phyloP scores from a whole-genome alignment of 2,888 invertebrate species.

The Latrodectus hesperus region DNA sequence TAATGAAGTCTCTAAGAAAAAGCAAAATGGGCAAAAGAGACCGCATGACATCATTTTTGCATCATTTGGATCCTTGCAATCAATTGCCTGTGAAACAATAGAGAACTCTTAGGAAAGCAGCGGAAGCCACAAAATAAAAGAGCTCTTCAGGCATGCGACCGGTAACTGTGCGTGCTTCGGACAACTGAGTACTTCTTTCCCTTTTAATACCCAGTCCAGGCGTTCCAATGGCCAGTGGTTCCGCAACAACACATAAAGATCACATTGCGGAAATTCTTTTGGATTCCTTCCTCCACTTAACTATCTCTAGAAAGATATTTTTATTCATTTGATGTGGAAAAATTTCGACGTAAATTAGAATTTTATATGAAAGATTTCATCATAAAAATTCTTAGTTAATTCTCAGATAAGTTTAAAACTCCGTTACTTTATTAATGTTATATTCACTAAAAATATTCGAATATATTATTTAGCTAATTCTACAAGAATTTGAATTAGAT shows the following conservation, averaged over 20 bases:
- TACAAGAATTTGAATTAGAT: no score
- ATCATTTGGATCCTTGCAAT: constrained; percentile 64
- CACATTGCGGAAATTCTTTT: constrained; percentile 61
- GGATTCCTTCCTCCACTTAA: constrained; percentile 61
- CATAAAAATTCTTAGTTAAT: no score
- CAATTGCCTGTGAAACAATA: constrained; percentile 68
- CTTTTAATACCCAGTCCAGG: constrained; percentile 35
- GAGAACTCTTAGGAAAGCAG: constrained; percentile 31
- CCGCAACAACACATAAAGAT: constrained; percentile 64
- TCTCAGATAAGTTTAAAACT: no score
- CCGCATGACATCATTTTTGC: constrained; percentile 58
- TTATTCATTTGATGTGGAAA: no score
- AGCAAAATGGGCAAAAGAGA: constrained; percentile 12
- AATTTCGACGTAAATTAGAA: no score
- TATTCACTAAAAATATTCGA: no score
- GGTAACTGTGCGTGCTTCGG: constrained; percentile 56
- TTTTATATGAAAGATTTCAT: no score
- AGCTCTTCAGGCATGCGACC: constrained; percentile 49
- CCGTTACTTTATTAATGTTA: no score
- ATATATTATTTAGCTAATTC: no score
- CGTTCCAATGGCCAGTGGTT: constrained; percentile 49
- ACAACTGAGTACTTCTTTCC: constrained; percentile 40
- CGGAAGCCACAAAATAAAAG: constrained; percentile 33
- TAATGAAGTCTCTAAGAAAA: no score
- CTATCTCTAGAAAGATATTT: constrained; percentile 22